Conservation (phyloP, 2,113 vertebrate genomes). For the Lates calcarifer region DNA sequence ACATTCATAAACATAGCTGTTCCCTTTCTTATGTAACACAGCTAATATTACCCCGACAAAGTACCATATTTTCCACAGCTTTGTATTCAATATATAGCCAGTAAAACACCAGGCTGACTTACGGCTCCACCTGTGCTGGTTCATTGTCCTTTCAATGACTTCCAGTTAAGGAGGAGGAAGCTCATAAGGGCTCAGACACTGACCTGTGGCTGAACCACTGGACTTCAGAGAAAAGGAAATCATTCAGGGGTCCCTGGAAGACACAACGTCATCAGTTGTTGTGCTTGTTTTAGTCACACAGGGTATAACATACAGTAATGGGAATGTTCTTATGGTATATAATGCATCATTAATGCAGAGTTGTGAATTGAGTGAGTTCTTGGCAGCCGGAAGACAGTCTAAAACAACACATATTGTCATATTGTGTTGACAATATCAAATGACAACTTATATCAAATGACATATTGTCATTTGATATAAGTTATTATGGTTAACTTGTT, state of each 20-base stretch:
- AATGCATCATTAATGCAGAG: background rate
- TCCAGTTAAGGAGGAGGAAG: conserved; percentile 62
- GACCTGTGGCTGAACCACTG: conserved; percentile 15
- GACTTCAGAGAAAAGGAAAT: conserved; percentile 68
- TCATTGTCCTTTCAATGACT: conserved; percentile 64
- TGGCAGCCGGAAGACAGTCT: too few relatives aligned
- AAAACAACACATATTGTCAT: too few relatives aligned
- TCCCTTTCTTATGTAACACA: conserved; percentile 30
- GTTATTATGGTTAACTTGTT: too few relatives aligned
- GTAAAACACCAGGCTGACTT: conserved; percentile 1
- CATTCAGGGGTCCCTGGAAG: conserved; percentile 43
- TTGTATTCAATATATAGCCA: background rate
- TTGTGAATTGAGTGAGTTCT: too few relatives aligned
- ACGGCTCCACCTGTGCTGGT: conserved; percentile 25
- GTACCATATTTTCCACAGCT: background rate
- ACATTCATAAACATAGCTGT: background rate
- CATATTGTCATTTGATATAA: too few relatives aligned
- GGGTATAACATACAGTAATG: conserved; percentile 14
- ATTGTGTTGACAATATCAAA: too few relatives aligned
- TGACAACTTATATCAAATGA: too few relatives aligned
- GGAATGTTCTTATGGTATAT: background rate
- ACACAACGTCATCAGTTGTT: conserved; percentile 20
- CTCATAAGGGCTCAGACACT: conserved; percentile 30
- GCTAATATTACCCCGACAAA: too few relatives aligned
- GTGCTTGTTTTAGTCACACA: conserved; percentile 14